Base-by-base conservation (phyloP, 2,888 invertebrate species). In the Agrotis ipsilon region DNA sequence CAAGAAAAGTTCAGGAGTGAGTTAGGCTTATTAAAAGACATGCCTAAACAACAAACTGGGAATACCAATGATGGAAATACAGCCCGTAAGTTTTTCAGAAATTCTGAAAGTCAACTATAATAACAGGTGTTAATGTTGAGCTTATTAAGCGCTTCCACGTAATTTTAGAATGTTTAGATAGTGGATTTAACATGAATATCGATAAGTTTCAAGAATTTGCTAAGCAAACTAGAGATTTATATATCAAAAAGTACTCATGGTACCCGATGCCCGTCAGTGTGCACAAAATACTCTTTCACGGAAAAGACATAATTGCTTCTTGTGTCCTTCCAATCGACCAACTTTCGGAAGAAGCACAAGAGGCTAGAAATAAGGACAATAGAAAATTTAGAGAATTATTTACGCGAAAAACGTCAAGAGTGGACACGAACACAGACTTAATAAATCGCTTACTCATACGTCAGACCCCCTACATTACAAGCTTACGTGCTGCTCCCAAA, bases 1-100 rank as follows among this genome's bases (percentile, higher is more conserved):
- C 59, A 46, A 46, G 59, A 46, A 46, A 60, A 60, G 46, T 46
- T 60, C 14, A 59, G 59, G 24, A 21, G 59, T 13, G 59, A 46
- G 18, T 59, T 59, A 7, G 57, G 59, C 3, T 24, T 60, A 1
- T 60, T 60, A 13, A 24, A 24, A 7, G 46, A 60, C 24, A 27
- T 24, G 59, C 46, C n/a, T 24, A 60, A 60, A 24, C 59, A 24
- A 60, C 6, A 60, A 1, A 60, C 46, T 14, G 59, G 59, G 1
- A 60, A 60, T 18, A 46, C 59, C 2, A 59, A 59, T 24, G 59
- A 59, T 2, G 45, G 27, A 0, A 55, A 55, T 1, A 55, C 55
- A 6, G 55, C 55, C 5, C 27, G 55, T 13, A 55, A 32, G 27
- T 55, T 32, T 11, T 55, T 55, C n/a, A 4, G n/a, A 32, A 55